Conservation (phyloP, 2,113 vertebrate genomes). For the Nerophis lumbriciformis region DNA sequence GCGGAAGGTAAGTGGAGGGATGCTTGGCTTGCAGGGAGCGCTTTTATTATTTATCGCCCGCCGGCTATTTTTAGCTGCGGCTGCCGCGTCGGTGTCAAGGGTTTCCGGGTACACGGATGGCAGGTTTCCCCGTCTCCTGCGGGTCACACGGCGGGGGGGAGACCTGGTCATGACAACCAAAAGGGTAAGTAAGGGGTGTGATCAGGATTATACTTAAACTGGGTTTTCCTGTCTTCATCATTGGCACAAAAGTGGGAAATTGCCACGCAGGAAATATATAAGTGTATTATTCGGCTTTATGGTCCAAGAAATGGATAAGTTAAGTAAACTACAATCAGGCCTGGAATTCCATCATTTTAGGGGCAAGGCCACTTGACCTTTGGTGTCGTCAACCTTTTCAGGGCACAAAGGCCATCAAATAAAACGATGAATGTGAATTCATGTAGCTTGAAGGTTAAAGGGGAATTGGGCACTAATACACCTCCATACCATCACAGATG, state of each 20-base stretch:
- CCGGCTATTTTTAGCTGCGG: slow-evolving; percentile 55
- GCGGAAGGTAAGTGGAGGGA: slow-evolving; percentile 14
- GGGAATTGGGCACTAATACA: too few species aligned
- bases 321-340: too few species aligned
- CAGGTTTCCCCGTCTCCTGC: slow-evolving; percentile 63
- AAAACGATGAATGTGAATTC: too few species aligned
- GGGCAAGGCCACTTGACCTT: too few species aligned
- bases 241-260: too few species aligned
- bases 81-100: slow-evolving; percentile 51
- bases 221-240: too few species aligned
- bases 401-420: too few species aligned
- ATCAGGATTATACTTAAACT: slow-evolving; percentile 18
- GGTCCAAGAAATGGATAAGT: background rate
- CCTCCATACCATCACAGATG: too few species aligned
- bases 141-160: slow-evolving; percentile 50
- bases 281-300: background rate
- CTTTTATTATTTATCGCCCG: slow-evolving; percentile 61
- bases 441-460: too few species aligned
- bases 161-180: slow-evolving; percentile 23
- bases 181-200: background rate
- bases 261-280: background rate
- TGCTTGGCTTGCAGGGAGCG: slow-evolving; percentile 44
- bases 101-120: slow-evolving; percentile 57
- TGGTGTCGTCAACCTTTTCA: too few species aligned
- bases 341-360: too few species aligned